Base-by-base conservation (phyloP, 2,888 invertebrate species). In the Listrodromus nycthemerus region DNA sequence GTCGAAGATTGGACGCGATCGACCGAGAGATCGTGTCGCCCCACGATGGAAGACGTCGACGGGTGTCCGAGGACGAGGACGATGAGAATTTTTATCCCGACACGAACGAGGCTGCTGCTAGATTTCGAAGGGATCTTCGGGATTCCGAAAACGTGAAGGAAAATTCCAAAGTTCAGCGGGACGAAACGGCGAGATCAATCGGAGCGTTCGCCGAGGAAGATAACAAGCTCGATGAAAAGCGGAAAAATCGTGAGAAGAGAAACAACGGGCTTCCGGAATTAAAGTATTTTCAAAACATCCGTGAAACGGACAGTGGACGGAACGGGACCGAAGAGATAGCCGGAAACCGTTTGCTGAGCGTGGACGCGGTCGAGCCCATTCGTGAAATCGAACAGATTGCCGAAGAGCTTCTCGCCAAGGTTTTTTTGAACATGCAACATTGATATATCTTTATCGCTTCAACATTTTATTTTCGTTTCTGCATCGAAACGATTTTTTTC, bases 361-460 rank as follows among this genome's bases (percentile, higher is more conserved):
- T 63, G 24, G 85, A 71, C 63, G 84, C 86, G 5, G 83, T 77
- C 10, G 77, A 71, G 55, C 88, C 89, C 1, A 85, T 91, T 19
- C 85, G 83, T 10, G 90, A 92, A 73, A 88, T 91, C 13, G 88
- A 88, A 70, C 84, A 88, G 33, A 83, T 92, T 5, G 87, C 88
- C 16, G 83, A 88, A 75, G 86, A 87, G 69, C 76, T 91, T 27
- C 85, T 89, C 33, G 82, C 80, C 16, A 91, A 92, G 83, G 91
- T 91, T 76, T 84, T 30, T 63, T 41, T 27, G n/a, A n/a, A 37
- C 61, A 33, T 33, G 13, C 7, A 33, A 6, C 55, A 55, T 16
- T 50, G n/a, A 50, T 24, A 50, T 24, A 13, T 58, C 58, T 58
- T 8, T 27, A 27, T 58, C 21, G 27, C 27, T 27, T 24, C 4